phyloP scores from a whole-genome alignment of 2,113 vertebrate species.

The Henicopernis longicauda region DNA sequence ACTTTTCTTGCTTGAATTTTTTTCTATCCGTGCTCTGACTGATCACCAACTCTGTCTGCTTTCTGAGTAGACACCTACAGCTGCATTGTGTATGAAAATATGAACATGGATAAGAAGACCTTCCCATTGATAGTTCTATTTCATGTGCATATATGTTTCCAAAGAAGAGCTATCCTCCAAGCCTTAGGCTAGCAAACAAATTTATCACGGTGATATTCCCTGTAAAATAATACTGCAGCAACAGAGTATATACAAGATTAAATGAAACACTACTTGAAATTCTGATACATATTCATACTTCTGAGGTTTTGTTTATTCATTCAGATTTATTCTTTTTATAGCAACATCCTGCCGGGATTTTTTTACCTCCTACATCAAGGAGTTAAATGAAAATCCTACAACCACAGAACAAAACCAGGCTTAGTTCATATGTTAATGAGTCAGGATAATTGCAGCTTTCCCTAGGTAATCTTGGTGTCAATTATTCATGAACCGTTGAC shows the following conservation, averaged over 20 bases:
- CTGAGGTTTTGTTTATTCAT: slow-evolving; percentile 33
- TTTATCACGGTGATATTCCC: not conserved
- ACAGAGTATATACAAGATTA: not conserved
- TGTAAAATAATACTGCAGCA: not conserved
- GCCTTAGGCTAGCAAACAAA: not conserved
- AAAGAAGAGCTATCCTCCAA: not conserved
- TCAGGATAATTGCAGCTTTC: slow-evolving; percentile 75
- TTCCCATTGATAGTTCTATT: not conserved
- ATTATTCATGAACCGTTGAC: slow-evolving; percentile 75
- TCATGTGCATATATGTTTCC: not conserved
- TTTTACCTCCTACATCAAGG: slow-evolving; percentile 66
- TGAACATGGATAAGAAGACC: not conserved
- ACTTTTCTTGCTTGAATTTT: not conserved
- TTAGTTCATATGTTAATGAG: slow-evolving; percentile 75
- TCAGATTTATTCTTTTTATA: slow-evolving; percentile 52
- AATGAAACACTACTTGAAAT: slow-evolving; percentile 13
- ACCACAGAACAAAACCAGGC: slow-evolving; percentile 45
- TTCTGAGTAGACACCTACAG: not conserved
- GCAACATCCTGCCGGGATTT: slow-evolving; percentile 5
- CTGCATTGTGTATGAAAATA: not conserved
- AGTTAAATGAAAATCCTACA: slow-evolving; percentile 69
- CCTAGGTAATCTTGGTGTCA: slow-evolving; percentile 72
- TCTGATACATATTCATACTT: slow-evolving; percentile 10
- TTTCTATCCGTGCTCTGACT: not conserved
- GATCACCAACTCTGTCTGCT: not conserved